These are phyloP conservation scores for Meriones psammophilus DNA, from an alignment of 2,797 vertebrate species.

Conservation along the genomic window DNA sequence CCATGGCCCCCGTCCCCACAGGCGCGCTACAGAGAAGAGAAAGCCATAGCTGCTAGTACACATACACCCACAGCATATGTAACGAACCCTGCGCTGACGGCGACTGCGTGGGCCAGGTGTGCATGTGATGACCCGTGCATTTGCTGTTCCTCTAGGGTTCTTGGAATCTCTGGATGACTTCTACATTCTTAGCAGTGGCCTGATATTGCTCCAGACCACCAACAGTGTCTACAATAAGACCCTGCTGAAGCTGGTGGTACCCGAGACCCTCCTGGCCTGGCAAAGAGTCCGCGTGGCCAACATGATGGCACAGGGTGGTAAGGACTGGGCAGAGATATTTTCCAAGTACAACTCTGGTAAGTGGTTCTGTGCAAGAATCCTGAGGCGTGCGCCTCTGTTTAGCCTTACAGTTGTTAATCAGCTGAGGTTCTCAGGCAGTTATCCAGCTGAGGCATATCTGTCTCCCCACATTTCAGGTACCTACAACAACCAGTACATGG, in stretches of 20 bases:
- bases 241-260: conserved; percentile 88
- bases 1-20: not conserved
- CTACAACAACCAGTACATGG: conserved; percentile 98
- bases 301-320: conserved; percentile 91
- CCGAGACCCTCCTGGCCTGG: conserved; percentile 93
- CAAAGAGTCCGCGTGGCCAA: conserved; percentile 95
- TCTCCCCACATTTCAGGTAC: conserved; percentile 89
- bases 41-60: not conserved
- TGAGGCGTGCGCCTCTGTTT: fast-evolving
- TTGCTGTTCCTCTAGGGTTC: conserved; percentile 89
- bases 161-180: conserved; percentile 95
- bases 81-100: not conserved
- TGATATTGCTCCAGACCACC: conserved; percentile 95
- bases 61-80: not conserved
- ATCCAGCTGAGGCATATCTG: not conserved
- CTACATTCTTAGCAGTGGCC: conserved; percentile 90
- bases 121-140: not conserved
- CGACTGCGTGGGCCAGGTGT: not conserved
- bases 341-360: conserved; percentile 93
- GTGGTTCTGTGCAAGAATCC: conserved; percentile 51
- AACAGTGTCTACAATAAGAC: conserved; percentile 93
- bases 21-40: too few species aligned
- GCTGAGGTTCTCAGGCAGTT: not conserved
- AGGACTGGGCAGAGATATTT: conserved; percentile 93
- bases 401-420: not conserved